Percentiles rank a stretch among this genome's conserved stretches.
Conservation (phyloP, 2,113 vertebrate genomes). For the Ptyas mucosa region DNA sequence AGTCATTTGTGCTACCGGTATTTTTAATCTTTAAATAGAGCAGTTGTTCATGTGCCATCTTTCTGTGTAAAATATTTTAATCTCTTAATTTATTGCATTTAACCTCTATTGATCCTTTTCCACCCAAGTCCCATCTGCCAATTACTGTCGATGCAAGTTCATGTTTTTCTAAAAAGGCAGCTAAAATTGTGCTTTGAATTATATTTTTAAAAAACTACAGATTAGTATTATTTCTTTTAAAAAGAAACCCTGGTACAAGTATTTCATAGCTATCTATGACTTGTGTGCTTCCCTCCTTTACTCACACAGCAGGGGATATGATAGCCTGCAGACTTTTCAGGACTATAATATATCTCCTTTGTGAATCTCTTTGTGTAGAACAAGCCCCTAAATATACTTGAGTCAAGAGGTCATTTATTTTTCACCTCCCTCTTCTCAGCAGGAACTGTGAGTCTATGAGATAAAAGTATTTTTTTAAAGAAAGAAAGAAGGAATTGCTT, state of each 20-base stretch:
- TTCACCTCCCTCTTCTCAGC: constrained; percentile 22
- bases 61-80: constrained; percentile 1
- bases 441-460: constrained; percentile 10
- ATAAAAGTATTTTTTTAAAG: constrained; percentile 10
- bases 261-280: neutral
- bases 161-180: neutral
- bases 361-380: constrained; percentile 7
- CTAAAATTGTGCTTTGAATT: neutral
- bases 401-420: constrained; percentile 23
- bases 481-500: constrained; percentile 1
- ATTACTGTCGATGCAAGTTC: neutral
- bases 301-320: constrained; percentile 6
- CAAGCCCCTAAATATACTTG: constrained; percentile 24
- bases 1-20: neutral
- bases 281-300: constrained; percentile 13
- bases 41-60: neutral
- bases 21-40: neutral
- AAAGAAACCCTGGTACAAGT: neutral
- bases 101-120: constrained; percentile 8
- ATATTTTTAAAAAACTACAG: neutral
- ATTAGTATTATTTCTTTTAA: neutral
- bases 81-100: neutral
- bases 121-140: neutral
- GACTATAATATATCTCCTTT: constrained; percentile 21
- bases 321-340: constrained; percentile 21